Percentiles rank a stretch among this genome's conserved stretches.
phyloP scores from a whole-genome alignment of 2,113 vertebrate species.

The Phainopepla nitens region DNA sequence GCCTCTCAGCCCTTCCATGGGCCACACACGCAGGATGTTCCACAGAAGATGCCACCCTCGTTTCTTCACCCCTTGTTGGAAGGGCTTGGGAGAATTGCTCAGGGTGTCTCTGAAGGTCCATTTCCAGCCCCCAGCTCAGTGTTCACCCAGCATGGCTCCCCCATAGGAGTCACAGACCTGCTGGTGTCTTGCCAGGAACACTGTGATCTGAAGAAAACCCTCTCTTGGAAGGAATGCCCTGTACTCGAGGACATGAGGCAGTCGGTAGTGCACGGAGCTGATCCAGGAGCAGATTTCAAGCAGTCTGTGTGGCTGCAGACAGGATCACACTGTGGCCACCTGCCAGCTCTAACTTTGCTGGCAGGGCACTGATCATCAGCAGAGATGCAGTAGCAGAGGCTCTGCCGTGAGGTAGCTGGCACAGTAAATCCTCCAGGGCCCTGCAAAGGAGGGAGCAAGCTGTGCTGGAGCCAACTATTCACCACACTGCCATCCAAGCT shows the following conservation, averaged over 20 bases:
- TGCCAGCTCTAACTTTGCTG: constrained; percentile 9
- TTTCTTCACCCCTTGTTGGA: neutral
- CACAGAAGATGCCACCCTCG: neutral
- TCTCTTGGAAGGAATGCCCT: neutral
- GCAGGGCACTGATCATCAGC: neutral
- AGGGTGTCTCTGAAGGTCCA: neutral
- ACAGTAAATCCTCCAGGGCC: neutral
- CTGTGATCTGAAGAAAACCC: neutral
- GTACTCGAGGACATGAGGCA: neutral
- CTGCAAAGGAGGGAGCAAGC: constrained; percentile 3
- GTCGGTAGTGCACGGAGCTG: neutral
- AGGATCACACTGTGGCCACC: neutral
- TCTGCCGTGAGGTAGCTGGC: constrained; percentile 29
- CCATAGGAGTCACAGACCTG: neutral
- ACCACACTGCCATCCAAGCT: neutral
- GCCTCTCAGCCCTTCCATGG: neutral
- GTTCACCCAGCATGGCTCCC: neutral
- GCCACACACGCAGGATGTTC: neutral
- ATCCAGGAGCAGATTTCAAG: constrained; percentile 17
- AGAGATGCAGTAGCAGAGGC: constrained; percentile 18
- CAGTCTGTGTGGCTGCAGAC: neutral
- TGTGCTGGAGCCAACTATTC: neutral
- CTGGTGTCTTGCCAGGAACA: neutral
- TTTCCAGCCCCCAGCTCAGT: neutral
- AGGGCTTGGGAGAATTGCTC: neutral